Evolutionary conservation across 1,140 invertebrate genomes (phyloP), one percentile per base, ranked within the genome.

Genomic region (Drosophila bocki): DNA sequence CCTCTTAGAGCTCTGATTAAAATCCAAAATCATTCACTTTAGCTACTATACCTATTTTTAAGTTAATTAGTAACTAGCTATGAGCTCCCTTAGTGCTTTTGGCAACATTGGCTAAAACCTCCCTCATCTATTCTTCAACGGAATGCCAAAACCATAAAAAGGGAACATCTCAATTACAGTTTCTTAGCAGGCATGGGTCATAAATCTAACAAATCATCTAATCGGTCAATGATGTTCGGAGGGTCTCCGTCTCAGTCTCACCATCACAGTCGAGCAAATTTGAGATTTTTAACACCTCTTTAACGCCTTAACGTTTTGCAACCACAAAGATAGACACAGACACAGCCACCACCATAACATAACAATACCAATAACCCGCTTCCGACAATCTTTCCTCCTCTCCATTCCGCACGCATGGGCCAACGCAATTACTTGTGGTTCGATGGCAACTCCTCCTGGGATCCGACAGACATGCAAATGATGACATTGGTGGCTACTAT

Each of bases 401-500:
- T 67, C 47, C 44, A 65, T 19, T 60, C 45, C 42, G 26, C 53
- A 58, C 81, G 81, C 69, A 88, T 84, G 80, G 61, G 22, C 37
- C 72, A 72, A 84, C 78, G 75, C 78, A 90, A 90, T 84, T 84
- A 80, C 78, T 81, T 63, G 60, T 67, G 44, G 41, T 72, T 72
- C 63, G 68, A 72, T 72, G 67, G 53, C 12, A 32, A 39, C 69
- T 9, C 33, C 51, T 41, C 9, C 63, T 17, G 22, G 35, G 45
- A 65, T 39, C 44, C 47, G 41, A 57, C 62, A 95, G 95, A 75
- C 96, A 95, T 83, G 93, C 94, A 50, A 95, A 95, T 83, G 94
- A 95, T 87, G 95, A 96, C 85, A 91, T 93, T 80, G 94, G 94
- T 1, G 92, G 92, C 37, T 95, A 94, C 75, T 96, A 95, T 88